phyloP scores from a whole-genome alignment of 2,888 invertebrate genomes.

The Lampropteryx suffumata region DNA sequence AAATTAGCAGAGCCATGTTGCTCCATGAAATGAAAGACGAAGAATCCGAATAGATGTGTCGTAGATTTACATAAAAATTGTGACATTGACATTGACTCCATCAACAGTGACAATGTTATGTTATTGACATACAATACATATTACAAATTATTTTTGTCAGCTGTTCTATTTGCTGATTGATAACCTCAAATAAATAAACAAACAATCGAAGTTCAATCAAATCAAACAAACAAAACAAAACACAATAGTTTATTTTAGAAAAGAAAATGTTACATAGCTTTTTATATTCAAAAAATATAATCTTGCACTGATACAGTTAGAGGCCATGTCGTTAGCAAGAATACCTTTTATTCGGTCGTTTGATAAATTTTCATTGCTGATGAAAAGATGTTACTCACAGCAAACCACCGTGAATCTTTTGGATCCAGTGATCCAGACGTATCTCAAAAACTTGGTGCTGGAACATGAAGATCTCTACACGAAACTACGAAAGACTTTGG shows the following conservation, averaged over 20 bases:
- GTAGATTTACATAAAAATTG: no score
- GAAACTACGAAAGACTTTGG: constrained; percentile 49
- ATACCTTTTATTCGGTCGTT: constrained; percentile 43
- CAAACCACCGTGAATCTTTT: constrained; percentile 61
- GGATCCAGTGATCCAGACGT: constrained; percentile 75
- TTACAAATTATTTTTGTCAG: no score
- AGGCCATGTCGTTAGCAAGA: constrained; percentile 50
- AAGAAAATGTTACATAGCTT: background rate
- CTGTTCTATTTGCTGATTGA: constrained; percentile 4
- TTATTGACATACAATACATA: no score
- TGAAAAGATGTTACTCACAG: constrained; percentile 52
- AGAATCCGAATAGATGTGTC: no score
- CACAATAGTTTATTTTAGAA: no score
- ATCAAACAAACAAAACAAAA: constrained; percentile 3
- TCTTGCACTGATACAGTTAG: background rate
- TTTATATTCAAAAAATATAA: background rate
- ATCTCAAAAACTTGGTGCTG: constrained; percentile 74
- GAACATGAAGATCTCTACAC: constrained; percentile 79
- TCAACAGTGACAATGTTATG: no score
- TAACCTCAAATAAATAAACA: constrained; percentile 1
- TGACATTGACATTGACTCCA: no score
- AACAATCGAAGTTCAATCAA: background rate
- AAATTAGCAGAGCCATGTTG: no score
- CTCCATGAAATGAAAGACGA: no score
- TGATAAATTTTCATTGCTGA: constrained; percentile 41